These are phyloP conservation scores for Scopus umbretta DNA, from an alignment of 2,113 vertebrate species.

Conservation along the genomic window DNA sequence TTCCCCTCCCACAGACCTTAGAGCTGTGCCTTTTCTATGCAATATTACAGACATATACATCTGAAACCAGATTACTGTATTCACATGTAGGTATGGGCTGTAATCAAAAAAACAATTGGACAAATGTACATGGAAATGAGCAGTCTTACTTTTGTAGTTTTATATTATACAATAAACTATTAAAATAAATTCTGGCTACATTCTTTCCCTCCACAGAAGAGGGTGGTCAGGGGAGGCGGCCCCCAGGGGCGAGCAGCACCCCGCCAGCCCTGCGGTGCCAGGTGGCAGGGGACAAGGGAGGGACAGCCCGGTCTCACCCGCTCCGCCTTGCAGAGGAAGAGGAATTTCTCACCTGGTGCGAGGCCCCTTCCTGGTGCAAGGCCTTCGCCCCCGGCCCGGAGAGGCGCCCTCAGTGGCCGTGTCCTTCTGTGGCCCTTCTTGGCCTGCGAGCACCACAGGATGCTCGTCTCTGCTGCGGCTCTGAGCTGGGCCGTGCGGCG, in stretches of 20 bases:
- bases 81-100: slow-evolving; percentile 88
- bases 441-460: accelerated
- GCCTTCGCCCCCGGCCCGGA: accelerated
- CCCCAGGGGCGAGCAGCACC: accelerated
- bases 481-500: accelerated
- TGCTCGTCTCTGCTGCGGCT: neutral
- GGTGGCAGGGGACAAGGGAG: neutral
- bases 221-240: neutral
- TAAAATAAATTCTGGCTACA: slow-evolving; percentile 50
- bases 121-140: slow-evolving; percentile 93
- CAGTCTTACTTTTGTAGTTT: slow-evolving; percentile 99
- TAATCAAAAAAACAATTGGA: slow-evolving; percentile 81
- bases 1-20: slow-evolving; percentile 83
- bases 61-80: slow-evolving; percentile 88
- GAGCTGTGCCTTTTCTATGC: slow-evolving; percentile 99
- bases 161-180: slow-evolving; percentile 98
- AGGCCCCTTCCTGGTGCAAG: accelerated
- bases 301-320: accelerated
- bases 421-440: accelerated
- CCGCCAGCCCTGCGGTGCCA: too few species aligned
- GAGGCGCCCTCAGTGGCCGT: accelerated
- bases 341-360: neutral
- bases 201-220: neutral
- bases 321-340: too few species aligned
- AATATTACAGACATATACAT: slow-evolving; percentile 90